phyloP scores from a whole-genome alignment of 2,797 vertebrate genomes.

The Chrosomus eos region DNA sequence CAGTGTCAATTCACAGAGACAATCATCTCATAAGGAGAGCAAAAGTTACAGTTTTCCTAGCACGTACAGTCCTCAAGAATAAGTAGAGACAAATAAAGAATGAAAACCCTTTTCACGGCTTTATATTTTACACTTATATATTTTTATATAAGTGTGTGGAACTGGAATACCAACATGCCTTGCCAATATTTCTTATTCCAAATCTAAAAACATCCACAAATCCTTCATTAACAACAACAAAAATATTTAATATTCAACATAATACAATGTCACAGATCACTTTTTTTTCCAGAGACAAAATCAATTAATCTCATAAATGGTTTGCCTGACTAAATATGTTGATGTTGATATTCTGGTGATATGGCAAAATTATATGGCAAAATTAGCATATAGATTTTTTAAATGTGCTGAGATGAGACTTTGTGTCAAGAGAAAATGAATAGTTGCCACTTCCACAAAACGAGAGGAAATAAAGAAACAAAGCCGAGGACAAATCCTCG shows the following conservation, averaged over 20 bases:
- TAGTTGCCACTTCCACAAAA: no score
- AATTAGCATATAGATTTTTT: not conserved
- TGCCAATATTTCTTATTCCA: not conserved
- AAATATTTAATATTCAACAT: not conserved
- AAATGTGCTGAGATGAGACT: not conserved
- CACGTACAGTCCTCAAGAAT: not conserved
- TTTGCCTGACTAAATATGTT: not conserved
- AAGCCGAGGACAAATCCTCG: no score
- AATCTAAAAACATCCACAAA: not conserved
- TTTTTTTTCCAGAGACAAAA: not conserved
- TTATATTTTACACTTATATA: not conserved
- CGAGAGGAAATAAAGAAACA: no score
- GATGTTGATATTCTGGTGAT: not conserved
- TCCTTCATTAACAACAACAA: not conserved
- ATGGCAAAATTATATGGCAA: not conserved
- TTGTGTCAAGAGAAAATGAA: not conserved
- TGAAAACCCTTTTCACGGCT: not conserved
- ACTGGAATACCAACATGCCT: not conserved
- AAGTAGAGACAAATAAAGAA: not conserved
- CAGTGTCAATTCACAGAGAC: slow-evolving; percentile 25
- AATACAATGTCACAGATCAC: not conserved
- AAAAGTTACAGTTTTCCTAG: not conserved
- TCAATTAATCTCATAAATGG: not conserved
- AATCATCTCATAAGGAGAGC: not conserved
- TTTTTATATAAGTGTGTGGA: no score